phyloP scores from a whole-genome alignment of 2,888 invertebrate genomes.

The Hedya salicella region DNA sequence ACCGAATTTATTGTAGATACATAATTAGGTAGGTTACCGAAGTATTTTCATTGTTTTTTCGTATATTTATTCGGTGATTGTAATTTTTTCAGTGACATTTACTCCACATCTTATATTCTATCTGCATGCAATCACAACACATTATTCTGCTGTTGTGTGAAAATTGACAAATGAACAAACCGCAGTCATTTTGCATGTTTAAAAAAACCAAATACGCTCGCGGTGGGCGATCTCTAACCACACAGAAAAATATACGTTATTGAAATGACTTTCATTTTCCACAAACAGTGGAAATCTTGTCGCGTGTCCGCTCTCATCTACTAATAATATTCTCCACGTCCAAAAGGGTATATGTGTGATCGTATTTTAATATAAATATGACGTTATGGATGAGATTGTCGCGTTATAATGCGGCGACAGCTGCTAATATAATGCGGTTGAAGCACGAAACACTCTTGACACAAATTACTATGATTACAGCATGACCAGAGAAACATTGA shows the following conservation, averaged over 20 bases:
- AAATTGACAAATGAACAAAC: too few relatives aligned
- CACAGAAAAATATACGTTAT: constrained; percentile 28
- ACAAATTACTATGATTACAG: constrained; percentile 39
- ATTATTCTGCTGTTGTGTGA: too few relatives aligned
- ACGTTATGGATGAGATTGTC: not conserved
- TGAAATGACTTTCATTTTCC: constrained; percentile 42
- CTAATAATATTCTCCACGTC: constrained; percentile 46
- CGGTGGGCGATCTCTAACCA: constrained; percentile 3
- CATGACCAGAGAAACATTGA: not conserved
- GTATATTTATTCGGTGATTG: too few relatives aligned
- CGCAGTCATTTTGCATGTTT: not conserved
- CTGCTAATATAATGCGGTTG: constrained; percentile 39
- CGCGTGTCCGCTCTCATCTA: constrained; percentile 49
- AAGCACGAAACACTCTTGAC: constrained; percentile 34
- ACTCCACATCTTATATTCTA: too few relatives aligned
- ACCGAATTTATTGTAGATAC: too few relatives aligned
- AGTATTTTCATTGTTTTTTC: too few relatives aligned
- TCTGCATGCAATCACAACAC: too few relatives aligned
- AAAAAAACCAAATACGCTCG: not conserved
- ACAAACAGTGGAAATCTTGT: constrained; percentile 45
- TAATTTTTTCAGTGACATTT: too few relatives aligned
- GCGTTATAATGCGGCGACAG: constrained; percentile 15
- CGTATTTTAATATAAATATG: not conserved
- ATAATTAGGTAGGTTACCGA: too few relatives aligned
- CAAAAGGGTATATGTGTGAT: constrained; percentile 13